Conservation (phyloP, 64 coral and sea anemone species). For the Pocillopora verrucosa region DNA sequence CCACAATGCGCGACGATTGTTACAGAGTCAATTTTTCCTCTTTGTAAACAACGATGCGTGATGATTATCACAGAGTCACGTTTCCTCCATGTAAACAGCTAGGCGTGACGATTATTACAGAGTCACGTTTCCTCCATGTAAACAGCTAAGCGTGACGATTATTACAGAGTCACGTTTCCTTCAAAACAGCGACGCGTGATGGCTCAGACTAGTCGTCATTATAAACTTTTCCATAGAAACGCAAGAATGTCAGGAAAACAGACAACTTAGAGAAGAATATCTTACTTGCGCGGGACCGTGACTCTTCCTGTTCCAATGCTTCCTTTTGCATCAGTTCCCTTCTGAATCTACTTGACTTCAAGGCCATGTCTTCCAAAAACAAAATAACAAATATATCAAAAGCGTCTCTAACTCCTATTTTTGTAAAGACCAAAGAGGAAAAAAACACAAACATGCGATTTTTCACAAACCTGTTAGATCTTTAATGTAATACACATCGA, state of each 20-base stretch:
- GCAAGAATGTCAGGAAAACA: background rate
- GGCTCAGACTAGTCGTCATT: no score
- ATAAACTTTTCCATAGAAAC: no score
- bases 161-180: no score
- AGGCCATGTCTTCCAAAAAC: background rate
- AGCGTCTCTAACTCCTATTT: background rate
- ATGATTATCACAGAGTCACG: no score
- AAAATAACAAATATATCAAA: background rate
- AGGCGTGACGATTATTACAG: no score
- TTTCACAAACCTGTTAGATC: constrained; percentile 10
- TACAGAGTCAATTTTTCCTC: no score
- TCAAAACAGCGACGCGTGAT: no score
- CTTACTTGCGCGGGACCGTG: background rate
- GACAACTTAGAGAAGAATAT: background rate
- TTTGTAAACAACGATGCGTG: no score
- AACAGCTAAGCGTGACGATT: no score
- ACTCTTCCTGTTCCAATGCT: background rate
- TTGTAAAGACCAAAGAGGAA: background rate
- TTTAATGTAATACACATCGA: constrained; percentile 63
- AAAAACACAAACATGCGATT: background rate
- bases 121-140: no score
- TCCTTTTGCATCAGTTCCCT: constrained; percentile 8
- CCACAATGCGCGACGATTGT: no score
- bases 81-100: no score
- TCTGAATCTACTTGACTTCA: background rate